A percentile compares a stretch with the other conserved stretches of the same genome.
phyloP scores from a whole-genome alignment of 2,888 invertebrate genomes.

The Ernsta delagoae region DNA sequence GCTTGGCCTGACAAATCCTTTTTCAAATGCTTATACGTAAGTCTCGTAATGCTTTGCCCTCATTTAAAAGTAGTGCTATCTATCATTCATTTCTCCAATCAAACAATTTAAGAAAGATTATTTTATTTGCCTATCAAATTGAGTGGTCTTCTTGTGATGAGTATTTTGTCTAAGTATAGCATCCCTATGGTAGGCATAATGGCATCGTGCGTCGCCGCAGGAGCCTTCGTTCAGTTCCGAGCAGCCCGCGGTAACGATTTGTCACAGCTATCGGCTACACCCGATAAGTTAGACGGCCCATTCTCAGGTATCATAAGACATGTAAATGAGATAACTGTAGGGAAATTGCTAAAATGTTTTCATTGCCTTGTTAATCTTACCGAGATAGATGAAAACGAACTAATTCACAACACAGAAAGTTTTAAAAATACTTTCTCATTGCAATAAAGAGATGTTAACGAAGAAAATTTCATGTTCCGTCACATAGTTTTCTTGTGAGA shows the following conservation, averaged over 20 bases:
- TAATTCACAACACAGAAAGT: too few species aligned
- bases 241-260: conserved; percentile 56
- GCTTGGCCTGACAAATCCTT: too few species aligned
- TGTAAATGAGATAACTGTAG: conserved; percentile 16
- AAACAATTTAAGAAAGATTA: too few species aligned
- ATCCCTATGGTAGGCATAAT: conserved; percentile 31
- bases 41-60: too few species aligned
- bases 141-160: too few species aligned
- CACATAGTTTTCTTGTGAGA: neutral
- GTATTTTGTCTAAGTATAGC: neutral
- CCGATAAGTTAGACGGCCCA: conserved; percentile 20
- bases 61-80: too few species aligned
- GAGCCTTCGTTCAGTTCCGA: conserved; percentile 53
- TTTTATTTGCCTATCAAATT: too few species aligned
- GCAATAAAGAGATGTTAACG: neutral
- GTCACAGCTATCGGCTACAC: conserved; percentile 58
- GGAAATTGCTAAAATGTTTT: neutral
- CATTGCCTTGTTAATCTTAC: neutral
- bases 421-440: neutral
- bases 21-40: too few species aligned
- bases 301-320: conserved; percentile 11
- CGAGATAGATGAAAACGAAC: too few species aligned
- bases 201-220: conserved; percentile 67
- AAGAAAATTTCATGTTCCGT: neutral
- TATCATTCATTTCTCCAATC: too few species aligned